phyloP scores from a whole-genome alignment of 2,797 vertebrate genomes.

The Hippopotamyrus pictus region DNA sequence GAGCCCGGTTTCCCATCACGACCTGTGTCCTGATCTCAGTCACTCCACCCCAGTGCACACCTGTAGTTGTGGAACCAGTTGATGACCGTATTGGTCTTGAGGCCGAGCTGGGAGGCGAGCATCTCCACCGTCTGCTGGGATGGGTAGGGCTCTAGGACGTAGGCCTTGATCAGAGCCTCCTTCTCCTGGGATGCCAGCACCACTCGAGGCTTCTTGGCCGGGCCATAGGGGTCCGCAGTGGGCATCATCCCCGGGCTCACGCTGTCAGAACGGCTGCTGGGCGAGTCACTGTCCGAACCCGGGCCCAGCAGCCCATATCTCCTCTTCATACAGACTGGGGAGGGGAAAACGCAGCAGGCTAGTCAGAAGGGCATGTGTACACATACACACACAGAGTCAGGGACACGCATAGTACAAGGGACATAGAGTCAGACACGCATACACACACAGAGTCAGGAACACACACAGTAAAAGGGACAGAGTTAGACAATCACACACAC shows the following conservation, averaged over 20 bases:
- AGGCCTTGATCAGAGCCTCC: conserved; percentile 69
- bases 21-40: neutral
- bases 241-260: conserved; percentile 59
- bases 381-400: neutral
- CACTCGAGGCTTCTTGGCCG: conserved; percentile 69
- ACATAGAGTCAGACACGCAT: conserved; percentile 7
- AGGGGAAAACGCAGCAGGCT: neutral
- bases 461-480: neutral
- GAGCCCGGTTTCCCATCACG: neutral
- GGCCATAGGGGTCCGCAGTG: conserved; percentile 55
- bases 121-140: conserved; percentile 74
- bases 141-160: conserved; percentile 71
- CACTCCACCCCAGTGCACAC: conserved; percentile 36
- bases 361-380: neutral
- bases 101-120: conserved; percentile 71
- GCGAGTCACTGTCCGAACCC: conserved; percentile 66
- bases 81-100: conserved; percentile 75
- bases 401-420: neutral
- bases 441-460: neutral
- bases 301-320: conserved; percentile 67
- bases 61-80: conserved; percentile 82
- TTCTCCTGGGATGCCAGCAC: conserved; percentile 71
- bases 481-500: neutral
- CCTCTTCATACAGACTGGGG: conserved; percentile 66
- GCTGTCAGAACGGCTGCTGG: conserved; percentile 56